Conservation (phyloP, 35 echinoderm and acorn worm species). For the Lytechinus pictus region DNA sequence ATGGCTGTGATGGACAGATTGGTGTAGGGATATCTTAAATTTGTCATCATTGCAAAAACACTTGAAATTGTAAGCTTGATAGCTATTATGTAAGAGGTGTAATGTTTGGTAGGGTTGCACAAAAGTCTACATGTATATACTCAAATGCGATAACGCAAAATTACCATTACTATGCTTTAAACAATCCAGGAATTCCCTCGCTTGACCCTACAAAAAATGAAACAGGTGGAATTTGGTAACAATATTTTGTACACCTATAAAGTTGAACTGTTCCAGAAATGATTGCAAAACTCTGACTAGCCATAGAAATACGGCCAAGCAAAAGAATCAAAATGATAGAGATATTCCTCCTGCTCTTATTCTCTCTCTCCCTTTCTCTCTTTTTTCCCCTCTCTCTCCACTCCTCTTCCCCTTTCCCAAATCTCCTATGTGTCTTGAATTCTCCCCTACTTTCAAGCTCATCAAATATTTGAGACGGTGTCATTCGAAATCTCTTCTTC, state of each 20-base stretch:
- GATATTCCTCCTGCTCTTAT: not conserved
- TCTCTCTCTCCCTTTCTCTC: not conserved
- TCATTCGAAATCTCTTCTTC: not conserved
- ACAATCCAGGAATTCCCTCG: too few relatives aligned
- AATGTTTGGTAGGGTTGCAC: not conserved
- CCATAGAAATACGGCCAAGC: too few relatives aligned
- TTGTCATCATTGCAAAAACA: too few relatives aligned
- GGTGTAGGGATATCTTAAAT: too few relatives aligned
- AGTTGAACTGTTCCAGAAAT: too few relatives aligned
- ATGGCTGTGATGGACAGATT: not conserved
- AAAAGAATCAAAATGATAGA: not conserved
- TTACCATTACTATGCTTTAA: too few relatives aligned
- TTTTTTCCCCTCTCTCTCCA: not conserved
- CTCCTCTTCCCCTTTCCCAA: not conserved
- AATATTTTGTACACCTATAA: too few relatives aligned
- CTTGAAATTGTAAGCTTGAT: not conserved
- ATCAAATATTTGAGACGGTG: slow-evolving; percentile 13
- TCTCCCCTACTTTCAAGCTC: not conserved
- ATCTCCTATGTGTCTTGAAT: not conserved
- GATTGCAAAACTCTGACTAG: too few relatives aligned
- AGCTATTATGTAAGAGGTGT: not conserved
- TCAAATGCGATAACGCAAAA: too few relatives aligned
- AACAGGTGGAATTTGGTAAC: too few relatives aligned
- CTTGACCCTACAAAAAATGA: not conserved
- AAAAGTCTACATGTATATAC: too few relatives aligned